Conservation (phyloP, 2,797 vertebrate species). For the Spatula versicolor region DNA sequence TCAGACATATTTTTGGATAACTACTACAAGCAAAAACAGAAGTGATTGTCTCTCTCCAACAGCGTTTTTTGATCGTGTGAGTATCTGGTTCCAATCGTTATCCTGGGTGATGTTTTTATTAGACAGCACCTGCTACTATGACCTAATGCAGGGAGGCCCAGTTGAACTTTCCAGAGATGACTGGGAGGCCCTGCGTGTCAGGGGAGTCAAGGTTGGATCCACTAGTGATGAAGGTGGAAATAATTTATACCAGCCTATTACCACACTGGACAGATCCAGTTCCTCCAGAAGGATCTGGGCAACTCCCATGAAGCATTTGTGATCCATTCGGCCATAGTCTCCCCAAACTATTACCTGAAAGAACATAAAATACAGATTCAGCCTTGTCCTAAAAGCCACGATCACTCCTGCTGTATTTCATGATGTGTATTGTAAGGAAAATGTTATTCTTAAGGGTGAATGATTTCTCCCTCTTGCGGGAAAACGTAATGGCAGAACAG, state of each 20-base stretch:
- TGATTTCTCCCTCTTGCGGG: not conserved
- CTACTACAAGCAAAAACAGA: conserved; percentile 86
- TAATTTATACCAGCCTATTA: conserved; percentile 99
- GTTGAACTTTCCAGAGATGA: conserved; percentile 96
- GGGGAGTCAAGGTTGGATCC: conserved; percentile 94
- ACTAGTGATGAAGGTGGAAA: conserved; percentile 97
- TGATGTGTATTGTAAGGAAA: not conserved
- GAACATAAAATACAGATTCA: conserved; percentile 56
- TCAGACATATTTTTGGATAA: conserved; percentile 79
- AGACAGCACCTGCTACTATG: conserved; percentile 86
- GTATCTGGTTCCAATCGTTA: conserved; percentile 83
- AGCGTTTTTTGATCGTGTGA: conserved; percentile 88
- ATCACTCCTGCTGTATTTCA: not conserved
- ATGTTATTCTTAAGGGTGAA: not conserved
- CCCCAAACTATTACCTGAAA: conserved; percentile 98
- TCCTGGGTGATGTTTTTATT: conserved; percentile 77
- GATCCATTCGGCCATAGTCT: conserved; percentile 99
- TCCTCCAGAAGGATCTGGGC: conserved; percentile 98
- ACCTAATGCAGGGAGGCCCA: conserved; percentile 91
- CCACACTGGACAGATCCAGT: conserved; percentile 96
- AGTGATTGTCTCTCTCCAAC: conserved; percentile 99
- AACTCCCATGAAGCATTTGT: conserved; percentile 99
- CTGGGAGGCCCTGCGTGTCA: conserved; percentile 96
- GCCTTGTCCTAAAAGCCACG: not conserved
- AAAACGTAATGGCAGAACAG: not conserved